phyloP scores from a whole-genome alignment of 2,113 vertebrate species.

The Vanacampus margaritifer region DNA sequence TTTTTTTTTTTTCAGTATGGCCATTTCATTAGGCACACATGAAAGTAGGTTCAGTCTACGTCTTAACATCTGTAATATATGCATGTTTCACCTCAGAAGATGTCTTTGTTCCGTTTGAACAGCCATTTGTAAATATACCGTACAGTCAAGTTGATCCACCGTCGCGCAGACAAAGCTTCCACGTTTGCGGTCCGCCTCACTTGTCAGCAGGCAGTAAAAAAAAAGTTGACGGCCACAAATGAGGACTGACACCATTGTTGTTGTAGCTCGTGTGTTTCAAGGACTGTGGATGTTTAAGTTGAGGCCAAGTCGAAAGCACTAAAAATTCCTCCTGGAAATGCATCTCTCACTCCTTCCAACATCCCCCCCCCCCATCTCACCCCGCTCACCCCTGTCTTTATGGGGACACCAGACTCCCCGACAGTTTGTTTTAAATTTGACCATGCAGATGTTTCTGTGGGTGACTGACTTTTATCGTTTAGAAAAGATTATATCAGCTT shows the following conservation, averaged over 20 bases:
- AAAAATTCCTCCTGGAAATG: slow-evolving; percentile 50
- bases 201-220: slow-evolving; percentile 42
- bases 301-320: slow-evolving; percentile 60
- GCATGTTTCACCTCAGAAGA: background rate
- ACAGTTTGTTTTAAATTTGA: slow-evolving; percentile 86
- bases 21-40: too few relatives aligned
- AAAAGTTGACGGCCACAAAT: slow-evolving; percentile 42
- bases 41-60: too few relatives aligned
- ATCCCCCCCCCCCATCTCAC: slow-evolving; percentile 17
- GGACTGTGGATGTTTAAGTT: slow-evolving; percentile 46
- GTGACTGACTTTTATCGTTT: slow-evolving; percentile 84
- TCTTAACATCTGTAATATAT: background rate
- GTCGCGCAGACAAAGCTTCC: slow-evolving; percentile 8
- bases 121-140: background rate
- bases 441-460: slow-evolving; percentile 81
- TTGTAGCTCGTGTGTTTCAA: slow-evolving; percentile 38
- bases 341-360: slow-evolving; percentile 36
- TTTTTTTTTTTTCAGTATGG: background rate
- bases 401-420: slow-evolving; percentile 77
- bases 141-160: slow-evolving; percentile 1
- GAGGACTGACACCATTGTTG: slow-evolving; percentile 6
- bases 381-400: slow-evolving; percentile 64
- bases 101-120: background rate
- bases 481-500: slow-evolving; percentile 84
- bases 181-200: slow-evolving; percentile 29